Base-by-base conservation (phyloP, 2,797 vertebrate genomes). In the Notolepis coatsorum region DNA sequence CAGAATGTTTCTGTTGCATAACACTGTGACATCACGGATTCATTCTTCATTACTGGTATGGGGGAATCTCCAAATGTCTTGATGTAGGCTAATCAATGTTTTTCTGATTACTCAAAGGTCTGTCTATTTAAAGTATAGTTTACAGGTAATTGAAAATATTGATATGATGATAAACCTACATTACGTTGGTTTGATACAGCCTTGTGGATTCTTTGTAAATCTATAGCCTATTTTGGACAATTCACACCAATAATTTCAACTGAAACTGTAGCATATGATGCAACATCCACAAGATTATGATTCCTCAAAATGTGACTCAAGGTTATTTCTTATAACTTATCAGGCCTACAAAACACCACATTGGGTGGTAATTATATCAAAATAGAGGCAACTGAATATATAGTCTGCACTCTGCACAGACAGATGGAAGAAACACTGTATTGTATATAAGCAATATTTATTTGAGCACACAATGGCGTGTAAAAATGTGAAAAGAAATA, bases 401-500 rank as follows among this genome's bases (percentile, higher is more conserved):
- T 33, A 3, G 9, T 2, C 15, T 7, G 46, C 7, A 2, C 23
- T 23, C 47, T 15, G 25, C 35, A 2, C 13, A 53, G 3, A 3
- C 7, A 55, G 66, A 35, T 50, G 49, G 48, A 80, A 63, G 49
- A 72, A 84, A 75, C 64, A 41, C 55, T 68, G 39, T 77, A 10
- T 24, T 39, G 73, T 71, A 82, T 82, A 49, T 38, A 43, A 86
- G 80, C 84, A 85, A 81, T 75, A 60, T 84, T 84, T 80, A 81
- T 74, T 86, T 75, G 55, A 73, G 51, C 75, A 81, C 73, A 86
- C 55, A 65, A 46, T 13, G 20, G 68, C 69, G 43, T 69, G 10
- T 55, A 67, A 71, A 65, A 55, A 73, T 63, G 68, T 68, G 48
- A 43, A 45, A 80, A 25, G 68, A 65, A 71, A 59, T 59, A 79